Conservation (phyloP, 2,797 vertebrate species). For the Acipenser oxyrinchus region DNA sequence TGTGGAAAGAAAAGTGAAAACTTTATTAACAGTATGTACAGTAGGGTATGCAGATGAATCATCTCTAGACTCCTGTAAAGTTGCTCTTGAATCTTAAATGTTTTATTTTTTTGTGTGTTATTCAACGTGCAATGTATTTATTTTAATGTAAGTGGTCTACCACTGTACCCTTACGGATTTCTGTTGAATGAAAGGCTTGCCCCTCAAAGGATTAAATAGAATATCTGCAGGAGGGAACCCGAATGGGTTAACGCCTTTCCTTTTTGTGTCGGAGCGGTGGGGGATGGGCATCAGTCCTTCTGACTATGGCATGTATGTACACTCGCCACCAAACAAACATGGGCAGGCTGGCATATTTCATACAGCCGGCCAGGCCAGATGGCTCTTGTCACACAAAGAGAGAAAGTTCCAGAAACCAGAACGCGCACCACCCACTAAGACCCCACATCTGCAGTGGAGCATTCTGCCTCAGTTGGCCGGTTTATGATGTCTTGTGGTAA, state of each 20-base stretch:
- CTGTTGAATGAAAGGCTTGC: slow-evolving; percentile 26
- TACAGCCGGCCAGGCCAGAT: slow-evolving; percentile 47
- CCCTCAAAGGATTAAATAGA: slow-evolving; percentile 45
- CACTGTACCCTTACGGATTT: too few relatives aligned
- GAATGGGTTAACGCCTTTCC: too few relatives aligned
- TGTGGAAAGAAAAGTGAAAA: too few relatives aligned
- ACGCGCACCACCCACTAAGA: slow-evolving; percentile 33
- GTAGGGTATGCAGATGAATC: too few relatives aligned
- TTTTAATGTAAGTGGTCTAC: too few relatives aligned
- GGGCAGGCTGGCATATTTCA: slow-evolving; percentile 36
- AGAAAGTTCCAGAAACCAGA: slow-evolving; percentile 29
- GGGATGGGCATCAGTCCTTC: neutral
- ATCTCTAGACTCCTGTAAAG: too few relatives aligned
- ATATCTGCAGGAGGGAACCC: neutral
- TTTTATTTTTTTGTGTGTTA: too few relatives aligned
- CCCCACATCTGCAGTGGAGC: slow-evolving; percentile 26
- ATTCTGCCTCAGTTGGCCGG: slow-evolving; percentile 12
- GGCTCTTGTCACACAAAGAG: slow-evolving; percentile 27
- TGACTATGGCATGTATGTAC: neutral
- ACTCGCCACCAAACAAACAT: slow-evolving; percentile 14
- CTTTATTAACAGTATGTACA: too few relatives aligned
- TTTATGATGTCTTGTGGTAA: slow-evolving; percentile 29
- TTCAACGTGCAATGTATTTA: too few relatives aligned
- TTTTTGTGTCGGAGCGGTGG: neutral
- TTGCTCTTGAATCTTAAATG: too few relatives aligned